Percentiles rank a stretch among this genome's conserved stretches.
Evolutionary conservation across 1,140 invertebrate genomes (phyloP).

Genomic region (Galendromus occidentalis): DNA sequence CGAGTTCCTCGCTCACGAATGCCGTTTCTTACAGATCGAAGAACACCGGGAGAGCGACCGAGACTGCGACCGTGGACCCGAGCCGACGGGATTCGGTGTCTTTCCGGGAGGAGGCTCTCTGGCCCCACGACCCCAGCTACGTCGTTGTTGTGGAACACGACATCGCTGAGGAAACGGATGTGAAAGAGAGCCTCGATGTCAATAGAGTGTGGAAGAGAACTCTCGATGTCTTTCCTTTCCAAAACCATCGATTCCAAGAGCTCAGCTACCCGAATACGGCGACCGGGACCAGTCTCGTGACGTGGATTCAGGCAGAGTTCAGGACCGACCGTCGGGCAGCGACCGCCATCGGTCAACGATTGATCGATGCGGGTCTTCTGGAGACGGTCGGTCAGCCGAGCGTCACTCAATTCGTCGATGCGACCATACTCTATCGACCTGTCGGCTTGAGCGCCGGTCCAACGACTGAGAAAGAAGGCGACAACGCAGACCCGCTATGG

Average conservation of each 20-base stretch:
- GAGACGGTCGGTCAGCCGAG: constrained; percentile 35
- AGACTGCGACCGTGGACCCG: background rate
- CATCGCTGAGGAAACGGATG: background rate
- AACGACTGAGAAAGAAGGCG: constrained; percentile 1
- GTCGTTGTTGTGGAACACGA: background rate
- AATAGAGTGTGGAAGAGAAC: background rate
- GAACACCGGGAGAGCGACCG: background rate
- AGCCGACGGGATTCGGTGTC: background rate
- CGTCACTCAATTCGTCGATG: constrained; percentile 32
- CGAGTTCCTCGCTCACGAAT: no score
- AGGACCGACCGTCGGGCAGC: constrained; percentile 27
- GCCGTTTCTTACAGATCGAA: background rate
- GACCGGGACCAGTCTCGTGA: background rate
- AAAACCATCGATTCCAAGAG: constrained; percentile 3
- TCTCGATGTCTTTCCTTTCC: background rate
- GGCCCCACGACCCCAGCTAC: background rate
- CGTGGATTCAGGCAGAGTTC: background rate
- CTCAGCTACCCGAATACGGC: constrained; percentile 4
- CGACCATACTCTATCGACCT: constrained; percentile 37
- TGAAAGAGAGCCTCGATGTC: background rate
- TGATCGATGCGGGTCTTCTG: constrained; percentile 53
- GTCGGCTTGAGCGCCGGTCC: constrained; percentile 12
- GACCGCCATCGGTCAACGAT: constrained; percentile 51
- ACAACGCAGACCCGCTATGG: constrained; percentile 6
- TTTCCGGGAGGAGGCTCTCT: background rate